Evolutionary conservation across 2,113 vertebrate species (phyloP).

Genomic region (Prolemur simus): DNA sequence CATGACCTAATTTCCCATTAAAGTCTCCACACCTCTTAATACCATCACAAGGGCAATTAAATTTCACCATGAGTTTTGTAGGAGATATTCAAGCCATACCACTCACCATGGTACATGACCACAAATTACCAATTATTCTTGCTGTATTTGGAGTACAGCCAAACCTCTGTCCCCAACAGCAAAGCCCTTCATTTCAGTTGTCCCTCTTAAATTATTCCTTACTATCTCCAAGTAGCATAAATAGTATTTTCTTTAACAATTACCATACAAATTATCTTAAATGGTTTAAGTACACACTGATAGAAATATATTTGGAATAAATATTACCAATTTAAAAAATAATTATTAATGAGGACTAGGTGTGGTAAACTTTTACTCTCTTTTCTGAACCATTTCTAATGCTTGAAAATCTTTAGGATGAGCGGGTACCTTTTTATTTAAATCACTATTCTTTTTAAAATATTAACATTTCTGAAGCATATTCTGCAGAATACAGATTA

Average conservation of each 20-base stretch:
- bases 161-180: not conserved
- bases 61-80: not conserved
- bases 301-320: not conserved
- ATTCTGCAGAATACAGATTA: not conserved
- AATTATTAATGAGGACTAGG: not conserved
- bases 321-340: not conserved
- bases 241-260: not conserved
- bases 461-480: not conserved
- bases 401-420: not conserved
- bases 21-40: not conserved
- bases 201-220: not conserved
- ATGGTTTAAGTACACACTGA: not conserved
- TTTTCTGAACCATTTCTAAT: not conserved
- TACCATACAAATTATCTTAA: not conserved
- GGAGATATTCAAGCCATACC: not conserved
- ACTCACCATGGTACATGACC: not conserved
- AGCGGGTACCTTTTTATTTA: not conserved
- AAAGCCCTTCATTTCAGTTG: not conserved
- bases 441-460: not conserved
- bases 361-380: not conserved
- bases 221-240: not conserved
- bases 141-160: not conserved
- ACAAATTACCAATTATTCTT: not conserved
- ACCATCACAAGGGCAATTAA: not conserved
- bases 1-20: not conserved